A percentile compares a stretch with the other conserved stretches of the same genome.
Evolutionary conservation across 2,888 invertebrate species (phyloP).

Genomic region (Morinoia aosen): DNA sequence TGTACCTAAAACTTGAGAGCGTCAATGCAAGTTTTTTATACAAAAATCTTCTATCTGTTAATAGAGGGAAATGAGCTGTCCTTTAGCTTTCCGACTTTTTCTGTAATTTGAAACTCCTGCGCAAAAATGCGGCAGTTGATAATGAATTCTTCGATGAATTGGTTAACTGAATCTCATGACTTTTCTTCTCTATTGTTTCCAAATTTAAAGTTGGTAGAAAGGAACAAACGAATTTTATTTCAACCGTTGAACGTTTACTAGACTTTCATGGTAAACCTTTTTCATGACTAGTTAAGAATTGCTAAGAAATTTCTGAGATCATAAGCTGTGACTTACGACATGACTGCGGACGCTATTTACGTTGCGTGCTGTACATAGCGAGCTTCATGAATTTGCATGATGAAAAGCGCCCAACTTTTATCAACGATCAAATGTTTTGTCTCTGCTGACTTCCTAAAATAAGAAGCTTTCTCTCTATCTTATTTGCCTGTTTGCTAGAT

Average conservation of each 20-base stretch:
- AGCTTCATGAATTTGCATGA: slow-evolving; percentile 28
- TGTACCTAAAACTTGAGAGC: neutral
- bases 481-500: slow-evolving; percentile 46
- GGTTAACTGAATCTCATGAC: neutral
- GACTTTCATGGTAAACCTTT: neutral
- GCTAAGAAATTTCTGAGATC: neutral
- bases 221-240: neutral
- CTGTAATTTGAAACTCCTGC: neutral
- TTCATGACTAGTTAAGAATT: neutral
- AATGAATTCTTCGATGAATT: neutral
- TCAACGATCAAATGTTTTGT: slow-evolving; percentile 33
- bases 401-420: slow-evolving; percentile 31
- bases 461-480: slow-evolving; percentile 43
- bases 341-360: slow-evolving; percentile 13
- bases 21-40: neutral
- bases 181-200: neutral
- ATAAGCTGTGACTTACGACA: neutral
- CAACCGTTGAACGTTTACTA: neutral
- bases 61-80: neutral
- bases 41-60: neutral
- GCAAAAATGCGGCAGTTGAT: neutral
- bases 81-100: neutral
- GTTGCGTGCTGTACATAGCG: slow-evolving; percentile 37
- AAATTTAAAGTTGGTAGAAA: neutral
- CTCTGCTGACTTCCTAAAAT: slow-evolving; percentile 33